phyloP scores from a whole-genome alignment of 2,797 vertebrate genomes.

The Siniperca undulata region DNA sequence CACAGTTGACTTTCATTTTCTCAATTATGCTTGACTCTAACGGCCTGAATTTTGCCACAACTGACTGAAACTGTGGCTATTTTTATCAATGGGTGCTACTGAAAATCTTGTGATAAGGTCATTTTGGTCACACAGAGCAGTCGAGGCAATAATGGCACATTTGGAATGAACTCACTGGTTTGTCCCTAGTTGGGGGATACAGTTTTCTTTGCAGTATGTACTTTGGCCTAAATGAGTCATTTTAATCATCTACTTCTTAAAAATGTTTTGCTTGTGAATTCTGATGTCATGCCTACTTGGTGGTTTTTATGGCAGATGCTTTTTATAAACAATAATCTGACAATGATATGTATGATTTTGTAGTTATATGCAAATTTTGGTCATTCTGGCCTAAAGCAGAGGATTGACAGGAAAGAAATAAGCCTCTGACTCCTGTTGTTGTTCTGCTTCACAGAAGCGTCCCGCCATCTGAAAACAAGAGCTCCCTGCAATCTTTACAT shows the following conservation, averaged over 20 bases:
- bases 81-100: slow-evolving; percentile 39
- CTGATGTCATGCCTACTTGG: neutral
- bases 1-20: slow-evolving; percentile 47
- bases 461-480: slow-evolving; percentile 42
- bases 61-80: slow-evolving; percentile 36
- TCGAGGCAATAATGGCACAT: neutral
- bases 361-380: neutral
- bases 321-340: slow-evolving; percentile 28
- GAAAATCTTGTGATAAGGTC: slow-evolving; percentile 36
- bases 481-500: slow-evolving; percentile 37
- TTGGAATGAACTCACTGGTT: slow-evolving; percentile 12
- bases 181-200: neutral
- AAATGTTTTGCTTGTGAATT: slow-evolving; percentile 13
- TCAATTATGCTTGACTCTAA: slow-evolving; percentile 8
- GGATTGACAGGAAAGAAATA: slow-evolving; percentile 16
- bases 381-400: slow-evolving; percentile 4
- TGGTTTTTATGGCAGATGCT: neutral
- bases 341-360: slow-evolving; percentile 20
- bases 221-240: neutral
- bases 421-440: slow-evolving; percentile 45
- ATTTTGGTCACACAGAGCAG: slow-evolving; percentile 21
- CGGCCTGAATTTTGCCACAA: slow-evolving; percentile 31
- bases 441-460: slow-evolving; percentile 64
- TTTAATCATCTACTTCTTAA: slow-evolving; percentile 2
- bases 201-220: neutral